A percentile compares a stretch with the other conserved stretches of the same genome.
Evolutionary conservation across 2,888 invertebrate genomes (phyloP).

Genomic region (Zygaena filipendulae): DNA sequence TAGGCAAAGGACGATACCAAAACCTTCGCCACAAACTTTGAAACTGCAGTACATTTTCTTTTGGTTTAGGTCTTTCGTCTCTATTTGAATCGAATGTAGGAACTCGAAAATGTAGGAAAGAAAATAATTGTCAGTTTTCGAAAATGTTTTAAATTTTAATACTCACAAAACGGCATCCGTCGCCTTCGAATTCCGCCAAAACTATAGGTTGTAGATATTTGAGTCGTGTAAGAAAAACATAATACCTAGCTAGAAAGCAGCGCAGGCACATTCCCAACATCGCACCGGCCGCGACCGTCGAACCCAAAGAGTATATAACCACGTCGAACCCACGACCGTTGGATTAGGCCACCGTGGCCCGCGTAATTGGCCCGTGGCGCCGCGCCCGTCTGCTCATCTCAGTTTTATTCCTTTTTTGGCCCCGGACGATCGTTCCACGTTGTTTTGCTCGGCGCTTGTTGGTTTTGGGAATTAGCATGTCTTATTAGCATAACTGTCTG

Average conservation of each 20-base stretch:
- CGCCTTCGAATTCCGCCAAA: no score
- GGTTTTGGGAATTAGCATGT: slow-evolving; percentile 69
- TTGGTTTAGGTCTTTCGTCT: no score
- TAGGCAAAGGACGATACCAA: no score
- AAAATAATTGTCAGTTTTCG: no score
- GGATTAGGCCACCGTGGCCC: slow-evolving; percentile 29
- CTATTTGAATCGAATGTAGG: no score
- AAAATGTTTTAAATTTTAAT: no score
- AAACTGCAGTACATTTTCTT: no score
- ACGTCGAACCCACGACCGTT: slow-evolving; percentile 13
- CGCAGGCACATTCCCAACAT: slow-evolving; percentile 21
- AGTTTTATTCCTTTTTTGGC: slow-evolving; percentile 47
- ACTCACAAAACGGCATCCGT: no score
- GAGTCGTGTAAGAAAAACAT: no score
- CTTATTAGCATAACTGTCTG: slow-evolving; percentile 65
- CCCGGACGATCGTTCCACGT: slow-evolving; percentile 28
- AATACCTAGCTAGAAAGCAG: slow-evolving; percentile 31
- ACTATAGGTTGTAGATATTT: no score
- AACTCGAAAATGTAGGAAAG: no score
- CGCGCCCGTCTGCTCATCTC: slow-evolving; percentile 54
- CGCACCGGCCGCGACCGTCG: slow-evolving; percentile 17
- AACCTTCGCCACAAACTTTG: no score
- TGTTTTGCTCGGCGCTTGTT: slow-evolving; percentile 52
- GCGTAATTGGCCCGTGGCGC: slow-evolving; percentile 59
- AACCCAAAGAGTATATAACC: slow-evolving; percentile 3